Base-by-base conservation (phyloP, 2,113 vertebrate genomes). In the Scortum barcoo region DNA sequence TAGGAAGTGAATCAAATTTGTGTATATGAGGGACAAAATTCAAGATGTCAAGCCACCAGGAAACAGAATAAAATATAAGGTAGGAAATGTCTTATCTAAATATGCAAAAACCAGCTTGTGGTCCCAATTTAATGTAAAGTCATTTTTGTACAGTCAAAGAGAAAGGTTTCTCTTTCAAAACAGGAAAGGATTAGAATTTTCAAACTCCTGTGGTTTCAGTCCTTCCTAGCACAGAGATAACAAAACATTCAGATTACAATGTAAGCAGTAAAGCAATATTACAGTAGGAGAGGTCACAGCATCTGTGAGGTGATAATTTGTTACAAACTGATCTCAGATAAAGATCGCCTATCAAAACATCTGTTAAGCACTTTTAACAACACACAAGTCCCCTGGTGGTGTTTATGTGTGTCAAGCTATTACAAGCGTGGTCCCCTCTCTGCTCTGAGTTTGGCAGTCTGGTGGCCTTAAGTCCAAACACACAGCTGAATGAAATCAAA, bases 401-500 rank as follows among this genome's bases (percentile, higher is more conserved):
- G 51, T 56, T 79, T 67, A 19, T 79, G n/a, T 42, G 19, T 57
- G 53, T 74, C 50, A 66, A 54, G 51, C 17, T 68, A 5, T 56
- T 14, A 62, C 7, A 10, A 76, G 44, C 24, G 38, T 30, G 60
- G 72, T 46, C 75, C 38, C 63, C 3, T 70, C 48, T 33, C 68
- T 33, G 28, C 48, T 38, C 13, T 0, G 22, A 65, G 66, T 40
- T 85, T 56, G 73, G 20, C 36, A 24, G 40, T 61, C 76, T 62
- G 56, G 4, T 76, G 24, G 16, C 75, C 50, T 56, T 44, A 63
- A 78, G 72, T 83, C 61, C 66, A 73, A 70, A 77, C 63, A 68
- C 71, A 72, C 76, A 85, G 84, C 79, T 81, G 73, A 7, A 44
- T 19, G 5, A 82, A 73, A 63, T 73, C 36, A 84, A 72, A 78